A percentile compares a stretch with the other conserved stretches of the same genome.
phyloP scores from a whole-genome alignment of 2,888 invertebrate species.

The Cephus nigrinus region DNA sequence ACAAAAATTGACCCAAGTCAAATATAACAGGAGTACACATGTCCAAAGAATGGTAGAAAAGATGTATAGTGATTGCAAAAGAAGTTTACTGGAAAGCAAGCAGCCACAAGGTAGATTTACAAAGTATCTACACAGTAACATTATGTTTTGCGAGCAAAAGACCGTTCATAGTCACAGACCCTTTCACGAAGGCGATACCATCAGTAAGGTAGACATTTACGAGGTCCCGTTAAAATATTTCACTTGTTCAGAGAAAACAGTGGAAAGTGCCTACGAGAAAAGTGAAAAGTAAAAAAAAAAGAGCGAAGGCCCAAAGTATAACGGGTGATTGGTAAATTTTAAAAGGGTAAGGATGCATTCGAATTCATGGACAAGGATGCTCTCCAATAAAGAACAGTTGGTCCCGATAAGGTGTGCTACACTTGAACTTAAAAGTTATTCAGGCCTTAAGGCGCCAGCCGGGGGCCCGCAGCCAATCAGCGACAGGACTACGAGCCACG shows the following conservation, averaged over 20 bases:
- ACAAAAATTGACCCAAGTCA: too few species aligned
- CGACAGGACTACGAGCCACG: conserved; percentile 15
- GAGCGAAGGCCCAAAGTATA: background rate
- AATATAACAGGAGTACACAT: too few species aligned
- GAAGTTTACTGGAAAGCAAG: background rate
- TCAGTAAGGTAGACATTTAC: background rate
- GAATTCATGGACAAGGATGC: background rate
- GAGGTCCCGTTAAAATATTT: background rate
- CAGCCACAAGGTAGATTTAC: background rate
- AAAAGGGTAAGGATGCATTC: background rate
- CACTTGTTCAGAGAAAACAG: background rate
- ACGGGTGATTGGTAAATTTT: background rate
- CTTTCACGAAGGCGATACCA: background rate
- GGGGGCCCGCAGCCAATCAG: conserved; percentile 17
- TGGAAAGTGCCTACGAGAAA: background rate
- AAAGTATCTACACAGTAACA: background rate
- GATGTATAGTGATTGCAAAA: background rate
- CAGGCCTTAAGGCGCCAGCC: conserved; percentile 36
- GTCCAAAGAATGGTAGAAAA: background rate
- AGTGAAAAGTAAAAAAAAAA: background rate
- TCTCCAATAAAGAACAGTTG: conserved; percentile 6
- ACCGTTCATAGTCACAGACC: background rate
- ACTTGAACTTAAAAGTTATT: conserved; percentile 28
- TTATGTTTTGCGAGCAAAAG: background rate
- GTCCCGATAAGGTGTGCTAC: conserved; percentile 7